A percentile compares a stretch with the other conserved stretches of the same genome.
phyloP scores from a whole-genome alignment of 2,113 vertebrate genomes.

The Upupa epops region DNA sequence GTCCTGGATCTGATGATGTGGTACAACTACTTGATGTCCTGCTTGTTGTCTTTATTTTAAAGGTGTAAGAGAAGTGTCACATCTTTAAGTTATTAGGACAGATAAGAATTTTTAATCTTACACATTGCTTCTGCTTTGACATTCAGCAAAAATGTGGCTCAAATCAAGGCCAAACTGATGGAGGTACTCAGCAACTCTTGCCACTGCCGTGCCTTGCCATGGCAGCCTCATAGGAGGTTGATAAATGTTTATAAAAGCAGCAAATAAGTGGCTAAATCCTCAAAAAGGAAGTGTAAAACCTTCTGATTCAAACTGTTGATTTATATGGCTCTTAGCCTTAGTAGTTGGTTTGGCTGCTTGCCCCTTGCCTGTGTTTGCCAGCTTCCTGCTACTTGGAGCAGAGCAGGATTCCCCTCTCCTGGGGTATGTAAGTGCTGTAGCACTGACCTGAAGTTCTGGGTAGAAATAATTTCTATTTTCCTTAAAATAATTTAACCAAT shows the following conservation, averaged over 20 bases:
- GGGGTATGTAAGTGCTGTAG: not conserved
- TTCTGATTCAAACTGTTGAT: conserved; percentile 28
- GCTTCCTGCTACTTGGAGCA: not conserved
- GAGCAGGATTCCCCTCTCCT: not conserved
- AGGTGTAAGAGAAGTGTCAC: not conserved
- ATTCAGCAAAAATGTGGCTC: not conserved
- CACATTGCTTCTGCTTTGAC: not conserved
- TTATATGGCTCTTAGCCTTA: conserved; percentile 1
- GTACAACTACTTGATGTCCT: not conserved
- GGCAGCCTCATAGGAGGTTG: not conserved
- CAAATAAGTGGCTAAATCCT: not conserved
- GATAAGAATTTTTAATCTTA: not conserved
- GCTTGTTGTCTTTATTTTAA: not conserved
- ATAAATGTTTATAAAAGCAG: conserved; percentile 45
- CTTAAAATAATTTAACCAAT: not conserved
- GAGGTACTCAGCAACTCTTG: not conserved
- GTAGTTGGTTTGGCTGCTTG: conserved; percentile 52
- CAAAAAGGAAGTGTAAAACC: conserved; percentile 18
- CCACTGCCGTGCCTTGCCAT: not conserved
- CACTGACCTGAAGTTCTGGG: not conserved
- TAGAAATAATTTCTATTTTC: not conserved
- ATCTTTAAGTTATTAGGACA: not conserved
- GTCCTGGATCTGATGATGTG: not conserved
- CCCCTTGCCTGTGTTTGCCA: conserved; percentile 38
- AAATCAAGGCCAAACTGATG: not conserved